These are phyloP conservation scores for Gobius niger DNA, from an alignment of 2,113 vertebrate genomes.

Conservation along the genomic window DNA sequence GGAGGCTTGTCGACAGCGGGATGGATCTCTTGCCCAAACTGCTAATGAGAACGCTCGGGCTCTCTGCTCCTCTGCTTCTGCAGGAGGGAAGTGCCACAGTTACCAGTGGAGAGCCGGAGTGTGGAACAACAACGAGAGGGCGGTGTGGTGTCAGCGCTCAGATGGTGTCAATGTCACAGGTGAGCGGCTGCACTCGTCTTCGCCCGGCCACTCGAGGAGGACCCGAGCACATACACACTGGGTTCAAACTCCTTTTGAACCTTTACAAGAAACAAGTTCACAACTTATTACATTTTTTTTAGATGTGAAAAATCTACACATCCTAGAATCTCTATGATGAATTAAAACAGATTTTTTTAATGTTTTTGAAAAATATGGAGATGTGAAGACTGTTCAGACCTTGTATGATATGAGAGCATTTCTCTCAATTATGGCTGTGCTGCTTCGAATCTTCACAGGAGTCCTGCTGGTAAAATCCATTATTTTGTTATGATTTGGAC, in stretches of 20 bases:
- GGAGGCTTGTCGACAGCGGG: conserved; percentile 18
- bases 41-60: conserved; percentile 45
- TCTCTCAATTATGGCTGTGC: too few species aligned
- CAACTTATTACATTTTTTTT: too few species aligned
- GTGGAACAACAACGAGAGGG: conserved; percentile 89
- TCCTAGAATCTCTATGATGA: too few species aligned
- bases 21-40: conserved; percentile 24
- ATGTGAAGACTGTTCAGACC: too few species aligned
- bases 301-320: too few species aligned
- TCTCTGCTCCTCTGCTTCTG: conserved; percentile 46
- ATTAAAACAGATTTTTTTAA: too few species aligned
- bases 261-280: too few species aligned
- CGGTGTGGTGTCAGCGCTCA: conserved; percentile 95
- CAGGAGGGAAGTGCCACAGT: conserved; percentile 91
- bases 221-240: conserved; percentile 3
- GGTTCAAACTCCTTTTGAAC: not conserved
- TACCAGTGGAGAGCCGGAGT: conserved; percentile 89
- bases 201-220: not conserved
- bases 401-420: too few species aligned
- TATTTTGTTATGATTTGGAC: too few species aligned
- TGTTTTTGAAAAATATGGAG: too few species aligned
- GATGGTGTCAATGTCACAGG: conserved; percentile 96
- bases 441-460: too few species aligned
- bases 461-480: too few species aligned
- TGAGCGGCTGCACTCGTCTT: conserved; percentile 53